Percentiles rank a stretch among this genome's conserved stretches.
These are phyloP conservation scores for Dryocosmus kuriphilus DNA, from an alignment of 2,888 invertebrate species.

Conservation along the genomic window DNA sequence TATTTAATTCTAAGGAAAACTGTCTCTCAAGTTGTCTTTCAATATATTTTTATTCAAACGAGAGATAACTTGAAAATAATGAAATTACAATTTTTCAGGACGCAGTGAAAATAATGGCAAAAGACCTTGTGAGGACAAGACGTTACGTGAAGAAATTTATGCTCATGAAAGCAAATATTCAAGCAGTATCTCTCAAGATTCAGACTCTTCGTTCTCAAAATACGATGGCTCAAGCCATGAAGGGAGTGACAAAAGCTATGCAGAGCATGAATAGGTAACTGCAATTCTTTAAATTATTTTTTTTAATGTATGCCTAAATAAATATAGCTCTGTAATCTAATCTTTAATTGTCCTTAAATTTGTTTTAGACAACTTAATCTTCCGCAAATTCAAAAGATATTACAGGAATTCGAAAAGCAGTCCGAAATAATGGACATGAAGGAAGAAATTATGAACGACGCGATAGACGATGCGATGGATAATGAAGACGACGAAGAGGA, in stretches of 20 bases:
- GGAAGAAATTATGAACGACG: slow-evolving; percentile 99
- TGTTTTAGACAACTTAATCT: slow-evolving; percentile 89
- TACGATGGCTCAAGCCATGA: slow-evolving; percentile 99
- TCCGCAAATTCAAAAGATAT: slow-evolving; percentile 98
- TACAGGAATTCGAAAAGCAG: slow-evolving; percentile 99
- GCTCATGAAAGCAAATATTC: slow-evolving; percentile 99
- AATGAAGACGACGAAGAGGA: slow-evolving; percentile 99
- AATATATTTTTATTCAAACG: neutral
- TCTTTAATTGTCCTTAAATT: neutral
- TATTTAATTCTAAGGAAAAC: neutral
- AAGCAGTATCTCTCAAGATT: slow-evolving; percentile 97
- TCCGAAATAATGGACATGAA: slow-evolving; percentile 99
- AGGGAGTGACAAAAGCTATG: slow-evolving; percentile 99
- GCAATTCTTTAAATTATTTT: slow-evolving; percentile 19
- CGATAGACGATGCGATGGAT: slow-evolving; percentile 99
- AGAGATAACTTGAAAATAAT: neutral
- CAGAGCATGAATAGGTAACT: slow-evolving; percentile 92
- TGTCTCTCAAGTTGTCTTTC: neutral
- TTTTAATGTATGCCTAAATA: neutral
- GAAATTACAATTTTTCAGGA: slow-evolving; percentile 82
- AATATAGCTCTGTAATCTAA: slow-evolving; percentile 33
- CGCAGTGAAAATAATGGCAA: slow-evolving; percentile 99
- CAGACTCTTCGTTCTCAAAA: slow-evolving; percentile 98
- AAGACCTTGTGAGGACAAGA: slow-evolving; percentile 97
- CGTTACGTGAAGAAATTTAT: slow-evolving; percentile 98